Base-by-base conservation (phyloP, 1,140 invertebrate genomes). In the Globodera rostochiensis region DNA sequence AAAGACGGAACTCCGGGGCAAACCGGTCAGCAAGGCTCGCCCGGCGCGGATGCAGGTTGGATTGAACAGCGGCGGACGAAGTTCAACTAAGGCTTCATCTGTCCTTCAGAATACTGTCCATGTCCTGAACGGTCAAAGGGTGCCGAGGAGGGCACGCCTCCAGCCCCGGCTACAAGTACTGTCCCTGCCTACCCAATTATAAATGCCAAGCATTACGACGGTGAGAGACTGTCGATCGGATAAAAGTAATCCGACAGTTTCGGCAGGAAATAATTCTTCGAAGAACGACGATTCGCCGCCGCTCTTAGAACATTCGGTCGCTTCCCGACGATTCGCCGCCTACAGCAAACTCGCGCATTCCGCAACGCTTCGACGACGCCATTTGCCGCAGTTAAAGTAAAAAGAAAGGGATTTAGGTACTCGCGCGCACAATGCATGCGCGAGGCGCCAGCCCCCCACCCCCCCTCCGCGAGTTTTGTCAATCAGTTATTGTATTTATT, bases 331-430 rank as follows among this genome's bases (percentile, higher is more conserved):
- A 46, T 83, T 83, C 21, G 83, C 82, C 64, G 82, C 82, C n/a
- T 83, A 83, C 60, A 83, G 67, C 46, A 83, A 83, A 77, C 60
- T 83, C n/a, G 82, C 80, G 13, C 82, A 83, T 70, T 79, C 82
- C 45, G 82, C 66, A 21, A 47, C 69, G n/a, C 83, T 84, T 15
- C 25, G 82, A 66, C 71, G 82, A 19, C 82, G 80, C 45, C 82
- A 82, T 73, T 80, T 82, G 11, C 47, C 57, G 19, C 57, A 64
- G 53, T 15, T 15, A 53, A 53, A 9, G 15, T 53, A 53, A 53
- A 53, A 15, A 36, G 36, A 1, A 36, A 36, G 4, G 53, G 9
- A 11, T 53, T 53, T 15, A 15, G 15, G 7, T 6, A 53, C 8
- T 15, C 19, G 21, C 74, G 3, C 9, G n/a, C 19, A 70, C 21